phyloP scores from a whole-genome alignment of 2,113 vertebrate genomes.

The Paedocypris sp. region DNA sequence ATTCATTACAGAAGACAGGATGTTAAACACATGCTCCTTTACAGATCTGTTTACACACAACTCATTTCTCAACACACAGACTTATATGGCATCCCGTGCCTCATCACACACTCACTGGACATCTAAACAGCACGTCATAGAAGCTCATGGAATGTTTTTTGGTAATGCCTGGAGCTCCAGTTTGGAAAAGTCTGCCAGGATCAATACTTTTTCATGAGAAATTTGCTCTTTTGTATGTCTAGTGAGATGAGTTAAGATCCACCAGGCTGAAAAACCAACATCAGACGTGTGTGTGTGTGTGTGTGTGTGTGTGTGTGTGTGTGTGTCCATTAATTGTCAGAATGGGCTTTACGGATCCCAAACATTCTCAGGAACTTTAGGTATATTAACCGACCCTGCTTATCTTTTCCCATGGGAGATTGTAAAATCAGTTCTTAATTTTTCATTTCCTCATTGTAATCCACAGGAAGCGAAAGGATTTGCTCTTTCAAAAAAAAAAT shows the following conservation, averaged over 20 bases:
- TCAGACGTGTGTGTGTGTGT: too few species aligned
- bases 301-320: neutral
- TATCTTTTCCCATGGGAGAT: neutral
- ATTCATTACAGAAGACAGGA: neutral
- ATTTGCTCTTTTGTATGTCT: too few species aligned
- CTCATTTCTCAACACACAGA: neutral
- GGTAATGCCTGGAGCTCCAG: too few species aligned
- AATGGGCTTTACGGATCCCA: neutral
- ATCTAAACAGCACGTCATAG: neutral
- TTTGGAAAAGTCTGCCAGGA: too few species aligned
- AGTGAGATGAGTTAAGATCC: too few species aligned
- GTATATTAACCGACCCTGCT: neutral
- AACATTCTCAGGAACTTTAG: neutral
- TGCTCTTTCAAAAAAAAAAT: too few species aligned
- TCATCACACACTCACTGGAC: neutral
- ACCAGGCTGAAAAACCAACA: too few species aligned
- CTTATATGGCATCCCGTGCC: neutral
- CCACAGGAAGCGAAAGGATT: conserved; percentile 4
- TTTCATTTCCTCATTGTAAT: neutral
- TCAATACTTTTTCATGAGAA: too few species aligned
- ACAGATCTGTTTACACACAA: conserved; percentile 1
- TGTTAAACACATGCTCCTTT: neutral
- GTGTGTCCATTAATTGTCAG: neutral
- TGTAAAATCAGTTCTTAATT: too few species aligned
- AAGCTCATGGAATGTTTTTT: too few species aligned